Evolutionary conservation across 2,113 vertebrate genomes (phyloP).

Genomic region (Propithecus coquereli): DNA sequence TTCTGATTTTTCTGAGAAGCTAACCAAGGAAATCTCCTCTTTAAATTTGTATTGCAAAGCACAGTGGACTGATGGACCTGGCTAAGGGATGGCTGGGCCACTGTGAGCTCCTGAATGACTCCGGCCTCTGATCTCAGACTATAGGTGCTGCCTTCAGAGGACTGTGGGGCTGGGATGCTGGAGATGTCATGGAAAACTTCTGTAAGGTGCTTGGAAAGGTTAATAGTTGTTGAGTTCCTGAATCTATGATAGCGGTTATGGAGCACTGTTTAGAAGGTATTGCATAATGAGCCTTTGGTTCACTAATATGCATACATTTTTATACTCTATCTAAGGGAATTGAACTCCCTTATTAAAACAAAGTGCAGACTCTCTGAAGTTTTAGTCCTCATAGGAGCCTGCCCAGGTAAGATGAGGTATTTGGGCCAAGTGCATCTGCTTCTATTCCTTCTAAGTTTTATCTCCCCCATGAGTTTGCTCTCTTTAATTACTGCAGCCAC

Average conservation of each 20-base stretch:
- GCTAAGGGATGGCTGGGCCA: not conserved
- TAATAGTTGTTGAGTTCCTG: not conserved
- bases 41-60: not conserved
- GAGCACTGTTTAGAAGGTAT: not conserved
- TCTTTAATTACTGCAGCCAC: not conserved
- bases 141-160: not conserved
- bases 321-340: not conserved
- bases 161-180: not conserved
- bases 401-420: constrained; percentile 11
- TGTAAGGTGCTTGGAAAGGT: not conserved
- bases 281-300: not conserved
- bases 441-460: not conserved
- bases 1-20: not conserved
- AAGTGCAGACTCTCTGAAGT: constrained; percentile 45
- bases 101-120: not conserved
- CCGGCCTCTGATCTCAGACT: not conserved
- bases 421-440: not conserved
- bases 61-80: not conserved
- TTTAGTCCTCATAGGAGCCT: not conserved
- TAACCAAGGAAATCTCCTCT: not conserved
- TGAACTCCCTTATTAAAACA: constrained; percentile 60
- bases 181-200: not conserved
- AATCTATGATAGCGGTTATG: not conserved
- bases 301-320: not conserved
- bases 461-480: not conserved